phyloP scores from a whole-genome alignment of 2,113 vertebrate genomes.

The Rhynchomys soricoides region DNA sequence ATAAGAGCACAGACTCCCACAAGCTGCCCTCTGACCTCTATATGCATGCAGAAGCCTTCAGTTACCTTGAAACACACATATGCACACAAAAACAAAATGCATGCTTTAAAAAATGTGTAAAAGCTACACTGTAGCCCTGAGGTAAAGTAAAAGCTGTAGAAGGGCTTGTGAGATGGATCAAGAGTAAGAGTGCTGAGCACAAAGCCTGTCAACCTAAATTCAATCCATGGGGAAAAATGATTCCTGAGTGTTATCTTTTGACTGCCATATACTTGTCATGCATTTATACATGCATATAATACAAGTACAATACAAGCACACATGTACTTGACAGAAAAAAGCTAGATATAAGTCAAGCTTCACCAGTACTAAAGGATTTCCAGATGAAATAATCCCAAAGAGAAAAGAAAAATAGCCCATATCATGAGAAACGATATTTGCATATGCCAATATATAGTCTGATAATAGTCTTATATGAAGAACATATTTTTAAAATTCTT shows the following conservation, averaged over 20 bases:
- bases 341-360: background rate
- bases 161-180: background rate
- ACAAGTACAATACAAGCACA: background rate
- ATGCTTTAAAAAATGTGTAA: too few relatives aligned
- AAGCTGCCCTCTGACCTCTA: background rate
- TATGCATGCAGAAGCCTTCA: background rate
- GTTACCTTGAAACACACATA: too few relatives aligned
- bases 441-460: background rate
- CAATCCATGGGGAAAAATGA: background rate
- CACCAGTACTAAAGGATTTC: constrained; percentile 7
- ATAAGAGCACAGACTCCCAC: background rate
- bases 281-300: too few relatives aligned
- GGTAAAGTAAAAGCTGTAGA: background rate
- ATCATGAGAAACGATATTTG: background rate
- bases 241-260: background rate
- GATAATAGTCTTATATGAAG: background rate
- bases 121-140: background rate
- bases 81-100: background rate
- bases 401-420: background rate
- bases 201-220: background rate
- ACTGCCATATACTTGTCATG: background rate
- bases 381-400: background rate
- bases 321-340: background rate
- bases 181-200: background rate
- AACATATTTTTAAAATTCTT: background rate